These are phyloP conservation scores for Cyanistes caeruleus DNA, from an alignment of 2,113 vertebrate genomes.

Conservation along the genomic window DNA sequence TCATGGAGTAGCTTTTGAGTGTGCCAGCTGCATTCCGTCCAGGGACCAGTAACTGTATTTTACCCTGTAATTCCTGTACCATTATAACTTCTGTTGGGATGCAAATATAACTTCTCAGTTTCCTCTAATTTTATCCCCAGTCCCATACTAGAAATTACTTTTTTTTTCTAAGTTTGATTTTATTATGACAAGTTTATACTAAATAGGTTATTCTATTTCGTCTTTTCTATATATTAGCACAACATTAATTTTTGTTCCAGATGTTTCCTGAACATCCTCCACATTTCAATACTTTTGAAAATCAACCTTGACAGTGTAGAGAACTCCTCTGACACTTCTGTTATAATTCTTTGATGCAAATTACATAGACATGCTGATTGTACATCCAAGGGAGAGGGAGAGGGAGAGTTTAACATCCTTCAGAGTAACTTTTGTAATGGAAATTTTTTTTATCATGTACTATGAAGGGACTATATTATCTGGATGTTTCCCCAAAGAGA, in stretches of 20 bases:
- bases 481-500: neutral
- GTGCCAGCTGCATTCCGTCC: neutral
- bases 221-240: neutral
- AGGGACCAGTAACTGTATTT: neutral
- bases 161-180: neutral
- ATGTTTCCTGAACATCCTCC: neutral
- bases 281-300: neutral
- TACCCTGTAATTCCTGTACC: neutral
- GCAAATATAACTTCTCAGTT: neutral
- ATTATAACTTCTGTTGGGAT: neutral
- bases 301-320: constrained; percentile 2
- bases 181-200: neutral
- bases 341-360: neutral
- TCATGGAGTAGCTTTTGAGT: neutral
- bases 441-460: neutral
- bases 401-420: neutral
- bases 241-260: neutral
- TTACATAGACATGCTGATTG: neutral
- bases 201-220: neutral
- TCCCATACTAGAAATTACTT: neutral
- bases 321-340: constrained; percentile 1
- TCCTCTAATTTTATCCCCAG: neutral
- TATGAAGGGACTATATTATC: neutral
- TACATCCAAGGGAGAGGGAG: neutral
- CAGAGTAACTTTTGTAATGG: neutral